Evolutionary conservation across 2,113 vertebrate genomes (phyloP).

Genomic region (Leptodactylus fuscus): DNA sequence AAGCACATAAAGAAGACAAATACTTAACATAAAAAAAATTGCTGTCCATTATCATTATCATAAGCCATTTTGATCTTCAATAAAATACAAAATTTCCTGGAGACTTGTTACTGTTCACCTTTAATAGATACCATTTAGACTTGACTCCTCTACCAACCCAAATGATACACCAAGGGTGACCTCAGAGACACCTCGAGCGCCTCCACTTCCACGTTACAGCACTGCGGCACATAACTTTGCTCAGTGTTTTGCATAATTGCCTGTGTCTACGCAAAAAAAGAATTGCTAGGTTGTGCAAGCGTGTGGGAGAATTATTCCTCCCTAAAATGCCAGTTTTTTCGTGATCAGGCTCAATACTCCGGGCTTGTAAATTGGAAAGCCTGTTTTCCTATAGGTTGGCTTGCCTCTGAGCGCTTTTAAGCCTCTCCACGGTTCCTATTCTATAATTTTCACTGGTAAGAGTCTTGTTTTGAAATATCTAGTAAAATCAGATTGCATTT

Average conservation of each 20-base stretch:
- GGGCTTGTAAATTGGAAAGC: conserved; percentile 46
- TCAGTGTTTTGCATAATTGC: conserved; percentile 57
- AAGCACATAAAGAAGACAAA: not conserved
- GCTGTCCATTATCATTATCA: not conserved
- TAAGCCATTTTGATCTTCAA: not conserved
- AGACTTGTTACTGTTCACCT: not conserved
- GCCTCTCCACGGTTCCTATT: conserved; percentile 36
- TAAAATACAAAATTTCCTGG: not conserved
- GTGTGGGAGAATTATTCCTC: conserved; percentile 59
- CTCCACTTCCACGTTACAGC: not conserved
- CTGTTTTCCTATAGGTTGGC: conserved; percentile 38
- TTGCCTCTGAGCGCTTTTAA: conserved; percentile 48
- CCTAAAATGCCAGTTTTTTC: conserved; percentile 61
- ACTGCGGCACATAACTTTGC: conserved; percentile 26
- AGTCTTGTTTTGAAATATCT: conserved; percentile 35
- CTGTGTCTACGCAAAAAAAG: conserved; percentile 56
- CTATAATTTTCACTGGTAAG: conserved; percentile 55
- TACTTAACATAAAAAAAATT: not conserved
- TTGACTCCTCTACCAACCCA: conserved; percentile 44
- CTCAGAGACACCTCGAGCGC: not conserved
- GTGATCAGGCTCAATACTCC: conserved; percentile 48
- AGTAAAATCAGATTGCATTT: conserved; percentile 56
- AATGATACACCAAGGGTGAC: conserved; percentile 60
- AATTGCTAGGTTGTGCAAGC: conserved; percentile 55
- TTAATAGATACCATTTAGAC: conserved; percentile 31